Conservation (phyloP, 2,113 vertebrate genomes). For the Nothoprocta perdicaria region DNA sequence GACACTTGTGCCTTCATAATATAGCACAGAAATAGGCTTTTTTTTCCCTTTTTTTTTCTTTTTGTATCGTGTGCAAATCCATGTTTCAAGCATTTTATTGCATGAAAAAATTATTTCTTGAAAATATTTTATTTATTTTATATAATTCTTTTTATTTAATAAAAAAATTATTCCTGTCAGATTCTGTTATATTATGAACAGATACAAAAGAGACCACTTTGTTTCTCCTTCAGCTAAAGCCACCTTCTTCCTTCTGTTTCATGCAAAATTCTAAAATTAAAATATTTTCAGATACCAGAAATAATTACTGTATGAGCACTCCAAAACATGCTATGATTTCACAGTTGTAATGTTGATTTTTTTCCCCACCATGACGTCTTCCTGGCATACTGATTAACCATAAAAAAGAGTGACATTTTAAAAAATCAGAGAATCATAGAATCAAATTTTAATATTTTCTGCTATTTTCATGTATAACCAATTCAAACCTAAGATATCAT, state of each 20-base stretch:
- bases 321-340: not conserved
- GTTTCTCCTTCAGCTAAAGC: not conserved
- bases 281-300: not conserved
- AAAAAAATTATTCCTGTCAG: no score
- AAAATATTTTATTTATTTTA: no score
- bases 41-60: not conserved
- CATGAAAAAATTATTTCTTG: no score
- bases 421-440: not conserved
- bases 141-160: no score
- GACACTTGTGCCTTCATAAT: not conserved
- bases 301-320: not conserved
- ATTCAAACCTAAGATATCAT: not conserved
- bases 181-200: not conserved
- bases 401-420: not conserved
- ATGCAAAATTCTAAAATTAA: not conserved
- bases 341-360: not conserved
- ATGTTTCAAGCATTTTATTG: not conserved
- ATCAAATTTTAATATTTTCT: not conserved
- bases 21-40: not conserved
- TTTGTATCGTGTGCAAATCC: not conserved
- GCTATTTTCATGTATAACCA: not conserved
- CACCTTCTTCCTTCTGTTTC: not conserved
- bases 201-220: not conserved
- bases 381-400: not conserved
- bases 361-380: not conserved